phyloP scores from a whole-genome alignment of 2,113 vertebrate genomes.

The Hippocampus abdominalis region DNA sequence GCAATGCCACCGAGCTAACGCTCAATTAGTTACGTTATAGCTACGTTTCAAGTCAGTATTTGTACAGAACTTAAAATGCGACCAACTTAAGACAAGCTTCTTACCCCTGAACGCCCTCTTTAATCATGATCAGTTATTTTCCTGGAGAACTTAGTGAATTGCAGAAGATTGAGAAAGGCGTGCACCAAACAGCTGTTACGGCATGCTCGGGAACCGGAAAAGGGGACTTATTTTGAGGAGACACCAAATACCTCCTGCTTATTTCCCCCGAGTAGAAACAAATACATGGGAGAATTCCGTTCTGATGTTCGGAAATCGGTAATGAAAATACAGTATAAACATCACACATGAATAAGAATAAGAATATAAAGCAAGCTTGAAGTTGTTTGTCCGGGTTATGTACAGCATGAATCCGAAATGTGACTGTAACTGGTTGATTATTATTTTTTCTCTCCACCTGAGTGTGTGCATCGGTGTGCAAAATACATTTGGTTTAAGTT shows the following conservation, averaged over 20 bases:
- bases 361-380: too few relatives aligned
- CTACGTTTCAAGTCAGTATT: neutral
- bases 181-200: slow-evolving; percentile 52
- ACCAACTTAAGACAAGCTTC: slow-evolving; percentile 1
- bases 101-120: slow-evolving; percentile 72
- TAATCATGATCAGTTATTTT: slow-evolving; percentile 63
- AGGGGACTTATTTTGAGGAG: slow-evolving; percentile 47
- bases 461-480: too few relatives aligned
- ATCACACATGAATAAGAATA: too few relatives aligned
- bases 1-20: slow-evolving; percentile 11
- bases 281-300: neutral
- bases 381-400: too few relatives aligned
- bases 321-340: too few relatives aligned
- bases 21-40: neutral
- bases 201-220: slow-evolving; percentile 41
- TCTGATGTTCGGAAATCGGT: neutral
- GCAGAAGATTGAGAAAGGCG: slow-evolving; percentile 15
- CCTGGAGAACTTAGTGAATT: slow-evolving; percentile 2
- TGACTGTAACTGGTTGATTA: too few relatives aligned
- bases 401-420: too few relatives aligned
- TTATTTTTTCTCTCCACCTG: too few relatives aligned
- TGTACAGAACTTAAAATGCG: neutral
- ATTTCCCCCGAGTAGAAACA: slow-evolving; percentile 58
- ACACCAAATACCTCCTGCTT: slow-evolving; percentile 29
- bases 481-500: too few relatives aligned